Conservation (phyloP, 2,113 vertebrate species). For the Cinclus mexicanus region DNA sequence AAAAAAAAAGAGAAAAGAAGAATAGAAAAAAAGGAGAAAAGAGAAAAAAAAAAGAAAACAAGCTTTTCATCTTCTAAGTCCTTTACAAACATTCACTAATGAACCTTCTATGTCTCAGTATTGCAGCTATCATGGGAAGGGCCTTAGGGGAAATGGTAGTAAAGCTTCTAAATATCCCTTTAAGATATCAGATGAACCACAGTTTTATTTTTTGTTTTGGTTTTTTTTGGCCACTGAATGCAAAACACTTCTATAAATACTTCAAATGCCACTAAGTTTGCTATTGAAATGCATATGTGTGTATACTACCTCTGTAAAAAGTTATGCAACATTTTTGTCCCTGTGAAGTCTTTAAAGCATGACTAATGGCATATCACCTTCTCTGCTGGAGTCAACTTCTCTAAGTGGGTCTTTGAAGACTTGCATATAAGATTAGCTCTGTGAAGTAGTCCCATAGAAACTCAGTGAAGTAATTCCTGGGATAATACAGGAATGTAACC, state of each 20-base stretch:
- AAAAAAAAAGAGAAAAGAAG: too few relatives aligned
- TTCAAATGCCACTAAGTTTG: background rate
- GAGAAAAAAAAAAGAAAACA: background rate
- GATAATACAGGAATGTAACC: background rate
- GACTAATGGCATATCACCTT: background rate
- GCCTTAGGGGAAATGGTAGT: background rate
- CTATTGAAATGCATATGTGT: background rate
- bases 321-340: background rate
- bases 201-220: background rate
- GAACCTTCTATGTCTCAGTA: background rate
- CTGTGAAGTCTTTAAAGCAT: background rate
- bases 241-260: slow-evolving; percentile 45
- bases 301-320: background rate
- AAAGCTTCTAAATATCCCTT: background rate
- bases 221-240: background rate
- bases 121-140: background rate
- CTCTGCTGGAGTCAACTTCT: background rate
- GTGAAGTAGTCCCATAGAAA: background rate
- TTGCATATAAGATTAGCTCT: background rate
- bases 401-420: background rate
- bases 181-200: background rate
- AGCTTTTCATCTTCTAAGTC: slow-evolving; percentile 32
- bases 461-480: background rate
- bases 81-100: background rate
- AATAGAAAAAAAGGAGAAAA: too few relatives aligned